These are phyloP conservation scores for Salvator merianae DNA, from an alignment of 2,113 vertebrate genomes.

Conservation along the genomic window DNA sequence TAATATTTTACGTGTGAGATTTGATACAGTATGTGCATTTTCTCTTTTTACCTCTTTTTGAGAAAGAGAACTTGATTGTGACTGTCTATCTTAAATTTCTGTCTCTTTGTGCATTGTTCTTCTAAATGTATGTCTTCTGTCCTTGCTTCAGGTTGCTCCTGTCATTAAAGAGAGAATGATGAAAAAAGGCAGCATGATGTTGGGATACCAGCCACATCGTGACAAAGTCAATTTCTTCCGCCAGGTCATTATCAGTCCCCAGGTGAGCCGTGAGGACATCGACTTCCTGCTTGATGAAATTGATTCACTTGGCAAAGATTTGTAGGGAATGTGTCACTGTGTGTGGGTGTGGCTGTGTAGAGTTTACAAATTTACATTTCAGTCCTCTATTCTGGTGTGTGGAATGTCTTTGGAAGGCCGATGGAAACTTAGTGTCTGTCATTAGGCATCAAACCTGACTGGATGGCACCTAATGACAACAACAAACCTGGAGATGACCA, in stretches of 20 bases:
- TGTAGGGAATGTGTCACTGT: conserved; percentile 69
- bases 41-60: neutral
- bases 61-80: neutral
- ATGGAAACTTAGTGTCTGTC: too few species aligned
- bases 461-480: too few species aligned
- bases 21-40: neutral
- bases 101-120: neutral
- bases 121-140: conserved; percentile 20
- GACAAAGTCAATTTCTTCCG: conserved; percentile 87
- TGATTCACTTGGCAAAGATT: conserved; percentile 79
- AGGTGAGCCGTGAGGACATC: conserved; percentile 81
- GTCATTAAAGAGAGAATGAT: conserved; percentile 86
- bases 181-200: conserved; percentile 86
- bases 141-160: conserved; percentile 79
- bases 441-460: too few species aligned
- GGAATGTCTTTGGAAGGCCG: too few species aligned
- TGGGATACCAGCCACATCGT: conserved; percentile 82
- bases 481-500: neutral
- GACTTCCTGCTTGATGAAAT: conserved; percentile 87
- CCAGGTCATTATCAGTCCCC: conserved; percentile 84
- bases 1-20: neutral
- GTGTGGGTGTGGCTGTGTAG: neutral
- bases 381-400: too few species aligned
- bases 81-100: neutral
- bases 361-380: neutral